These are phyloP conservation scores for Lepetodrilus schrolli DNA, from an alignment of 2,888 invertebrate species.

Conservation along the genomic window DNA sequence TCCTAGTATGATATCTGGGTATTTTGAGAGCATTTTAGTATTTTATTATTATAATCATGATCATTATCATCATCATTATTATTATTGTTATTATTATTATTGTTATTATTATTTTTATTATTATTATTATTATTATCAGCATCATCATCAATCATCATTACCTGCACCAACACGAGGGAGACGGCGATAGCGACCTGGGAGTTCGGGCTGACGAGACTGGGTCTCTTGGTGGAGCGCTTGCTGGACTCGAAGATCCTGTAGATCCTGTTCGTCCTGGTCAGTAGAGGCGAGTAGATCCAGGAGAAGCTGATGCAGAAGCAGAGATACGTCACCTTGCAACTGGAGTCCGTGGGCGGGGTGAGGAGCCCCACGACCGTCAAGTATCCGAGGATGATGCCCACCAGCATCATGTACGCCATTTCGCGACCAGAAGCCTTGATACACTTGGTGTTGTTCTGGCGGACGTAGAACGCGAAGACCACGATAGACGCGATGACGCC, in stretches of 20 bases:
- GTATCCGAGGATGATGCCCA: slow-evolving; percentile 56
- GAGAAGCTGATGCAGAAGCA: slow-evolving; percentile 47
- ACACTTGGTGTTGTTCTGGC: slow-evolving; percentile 44
- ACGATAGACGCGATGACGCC: slow-evolving; percentile 19
- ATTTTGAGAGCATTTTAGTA: no score
- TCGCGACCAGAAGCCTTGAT: slow-evolving; percentile 67
- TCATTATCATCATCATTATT: no score
- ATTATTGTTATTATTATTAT: no score
- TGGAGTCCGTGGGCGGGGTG: slow-evolving; percentile 43
- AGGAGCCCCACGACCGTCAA: slow-evolving; percentile 49
- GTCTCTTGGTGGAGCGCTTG: slow-evolving; percentile 40
- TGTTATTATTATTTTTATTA: no score
- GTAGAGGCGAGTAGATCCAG: slow-evolving; percentile 49
- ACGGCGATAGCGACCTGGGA: slow-evolving; percentile 42
- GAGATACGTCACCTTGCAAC: slow-evolving; percentile 39
- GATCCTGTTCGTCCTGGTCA: slow-evolving; percentile 48
- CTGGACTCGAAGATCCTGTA: slow-evolving; percentile 52
- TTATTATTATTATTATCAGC: no score
- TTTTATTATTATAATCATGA: no score
- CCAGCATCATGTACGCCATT: slow-evolving; percentile 60
- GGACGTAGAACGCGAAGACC: slow-evolving; percentile 31
- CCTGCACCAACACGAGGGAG: slow-evolving; percentile 41
- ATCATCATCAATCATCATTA: no score
- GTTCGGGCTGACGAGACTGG: slow-evolving; percentile 41
- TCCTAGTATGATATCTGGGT: no score